These are phyloP conservation scores for Lonchura striata DNA, from an alignment of 2,113 vertebrate genomes.

Conservation along the genomic window DNA sequence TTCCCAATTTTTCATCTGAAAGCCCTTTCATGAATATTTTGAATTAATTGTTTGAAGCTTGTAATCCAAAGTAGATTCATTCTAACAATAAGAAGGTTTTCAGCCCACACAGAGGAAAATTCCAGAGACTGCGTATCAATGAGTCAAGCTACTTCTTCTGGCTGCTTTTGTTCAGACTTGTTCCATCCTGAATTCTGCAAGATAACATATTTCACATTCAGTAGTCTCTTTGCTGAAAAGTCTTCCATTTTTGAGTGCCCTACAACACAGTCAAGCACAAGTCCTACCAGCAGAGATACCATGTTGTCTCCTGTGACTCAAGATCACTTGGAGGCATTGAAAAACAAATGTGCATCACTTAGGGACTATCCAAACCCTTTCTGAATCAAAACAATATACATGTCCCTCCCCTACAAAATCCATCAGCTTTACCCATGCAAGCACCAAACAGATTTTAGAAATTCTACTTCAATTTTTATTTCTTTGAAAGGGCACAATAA, in stretches of 20 bases:
- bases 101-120: conserved; percentile 59
- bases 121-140: conserved; percentile 13
- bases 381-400: not conserved
- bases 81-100: conserved; percentile 51
- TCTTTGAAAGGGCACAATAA: not conserved
- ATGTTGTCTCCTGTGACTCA: not conserved
- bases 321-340: not conserved
- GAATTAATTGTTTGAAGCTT: conserved; percentile 36
- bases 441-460: not conserved
- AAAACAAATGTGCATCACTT: not conserved
- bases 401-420: fast-evolving
- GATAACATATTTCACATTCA: not conserved
- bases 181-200: not conserved
- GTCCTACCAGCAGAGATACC: not conserved
- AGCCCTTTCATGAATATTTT: conserved; percentile 32
- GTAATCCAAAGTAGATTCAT: conserved; percentile 1
- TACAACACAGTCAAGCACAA: not conserved
- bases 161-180: not conserved
- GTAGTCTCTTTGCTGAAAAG: not conserved
- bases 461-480: not conserved
- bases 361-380: not conserved
- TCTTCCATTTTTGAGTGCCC: not conserved
- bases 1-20: not conserved
- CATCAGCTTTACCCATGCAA: not conserved
- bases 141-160: conserved; percentile 39